Base-by-base conservation (phyloP, 2,888 invertebrate genomes). In the Sclerodermus sp. region DNA sequence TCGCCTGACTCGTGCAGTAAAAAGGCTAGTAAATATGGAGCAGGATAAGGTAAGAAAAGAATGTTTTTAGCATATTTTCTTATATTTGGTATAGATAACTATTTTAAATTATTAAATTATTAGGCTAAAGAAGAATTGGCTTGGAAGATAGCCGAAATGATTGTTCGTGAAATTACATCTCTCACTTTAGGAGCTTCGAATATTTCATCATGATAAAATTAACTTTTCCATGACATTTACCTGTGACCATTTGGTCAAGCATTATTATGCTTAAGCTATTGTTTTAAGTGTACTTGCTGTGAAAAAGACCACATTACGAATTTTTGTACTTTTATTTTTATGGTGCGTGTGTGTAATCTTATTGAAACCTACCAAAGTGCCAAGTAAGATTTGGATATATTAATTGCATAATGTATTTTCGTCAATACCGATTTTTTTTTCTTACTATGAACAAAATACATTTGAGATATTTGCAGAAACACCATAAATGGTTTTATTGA, bases 81-180 rank as follows among this genome's bases (percentile, higher is more conserved):
- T n/a, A 23, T 37, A 17, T 48, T 18, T 23, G 12, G 32, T 31
- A 31, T 15, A 10, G 32, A 32, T 15, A 42, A 13, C 8, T 14
- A 5, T 45, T 43, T 32, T 30, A 39, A 43, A 14, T 30, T 45
- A 46, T 46, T 8, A 6, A 50, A 38, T 49, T 36, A 45, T 49
- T 59, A 82, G 82, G 88, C 89, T 42, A 91, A 96, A 79, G 96
- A 97, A 79, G 96, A 96, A 78, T 89, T 96, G 84, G 97, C 97
- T 4, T 93, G 96, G 90, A 92, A 95, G 81, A 91, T 96, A 58
- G 96, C 97, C 18, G 93, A 94, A 79, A 95, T 95, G 91, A 97
- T 97, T 71, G 89, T 97, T 38, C 92, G 91, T 79, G 96, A 96
- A 82, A 90, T 97, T 53, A 95, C 94, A 37, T 91, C 86, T 77